These are phyloP conservation scores for Thymelicus lineola DNA, from an alignment of 2,888 invertebrate species.

Conservation along the genomic window DNA sequence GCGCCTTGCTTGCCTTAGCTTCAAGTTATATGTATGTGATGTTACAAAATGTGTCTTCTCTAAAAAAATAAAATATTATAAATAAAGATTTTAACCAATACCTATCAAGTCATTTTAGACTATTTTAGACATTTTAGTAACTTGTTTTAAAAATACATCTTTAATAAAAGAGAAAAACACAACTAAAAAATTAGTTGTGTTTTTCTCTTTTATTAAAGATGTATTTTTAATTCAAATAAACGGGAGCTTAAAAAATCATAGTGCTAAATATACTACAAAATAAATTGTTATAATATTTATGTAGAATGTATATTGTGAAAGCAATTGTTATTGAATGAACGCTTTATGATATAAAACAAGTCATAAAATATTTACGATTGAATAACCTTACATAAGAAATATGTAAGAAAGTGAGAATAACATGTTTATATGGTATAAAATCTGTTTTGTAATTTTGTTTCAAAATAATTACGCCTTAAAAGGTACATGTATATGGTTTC, in stretches of 20 bases:
- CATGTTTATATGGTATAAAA: neutral
- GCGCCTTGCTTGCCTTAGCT: too few species aligned
- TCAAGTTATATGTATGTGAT: neutral
- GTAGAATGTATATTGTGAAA: conserved; percentile 7
- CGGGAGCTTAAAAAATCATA: too few species aligned
- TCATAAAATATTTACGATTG: conserved; percentile 19
- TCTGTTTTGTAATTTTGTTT: conserved; percentile 13
- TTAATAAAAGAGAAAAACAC: too few species aligned
- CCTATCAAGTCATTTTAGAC: too few species aligned
- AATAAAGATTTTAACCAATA: too few species aligned
- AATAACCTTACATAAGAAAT: neutral
- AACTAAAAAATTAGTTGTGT: too few species aligned
- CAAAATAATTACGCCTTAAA: conserved; percentile 2
- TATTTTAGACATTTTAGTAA: too few species aligned
- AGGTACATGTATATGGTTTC: conserved; percentile 9
- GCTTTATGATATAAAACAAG: neutral
- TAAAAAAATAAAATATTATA: too few species aligned
- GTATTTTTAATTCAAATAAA: too few species aligned
- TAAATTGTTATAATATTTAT: neutral
- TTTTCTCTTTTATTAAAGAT: too few species aligned
- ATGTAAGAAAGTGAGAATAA: neutral
- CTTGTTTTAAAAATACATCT: too few species aligned
- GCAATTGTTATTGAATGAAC: neutral
- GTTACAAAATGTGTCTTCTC: neutral
- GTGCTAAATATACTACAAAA: too few species aligned